Evolutionary conservation across 2,797 vertebrate genomes (phyloP), one percentile per base, ranked within the genome.

Genomic region (Rhadinocentrus ornatus): DNA sequence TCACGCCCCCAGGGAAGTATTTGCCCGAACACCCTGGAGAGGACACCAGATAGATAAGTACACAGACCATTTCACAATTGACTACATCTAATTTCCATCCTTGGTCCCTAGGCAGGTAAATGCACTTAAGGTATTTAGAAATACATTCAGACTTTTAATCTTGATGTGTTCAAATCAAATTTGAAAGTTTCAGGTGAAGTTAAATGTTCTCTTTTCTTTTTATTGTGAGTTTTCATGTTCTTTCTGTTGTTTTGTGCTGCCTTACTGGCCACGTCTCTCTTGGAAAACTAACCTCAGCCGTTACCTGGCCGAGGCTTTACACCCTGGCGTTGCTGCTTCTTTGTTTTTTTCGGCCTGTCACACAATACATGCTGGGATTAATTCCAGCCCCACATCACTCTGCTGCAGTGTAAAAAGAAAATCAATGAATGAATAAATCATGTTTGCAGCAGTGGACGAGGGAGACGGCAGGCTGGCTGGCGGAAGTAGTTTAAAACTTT

Each of bases 351-450:
- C 24, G 48, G 46, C 39, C 18, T 55, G 59, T 26, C 27, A 29
- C 57, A 62, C 68, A 50, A 53, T 50, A 60, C 55, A 63, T 52
- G 59, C 57, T 58, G 68, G 72, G 75, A 78, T 20, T 50, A 20
- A 55, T 57, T 69, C 39, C 62, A 54, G 26, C 60, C 32, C 55
- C 52, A 20, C 4, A 20, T 46, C 34, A 0, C 50, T 44, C n/a
- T 18, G 39, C 3, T 41, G 39, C 39, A 41, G 32, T 26, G 39
- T 31, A 44, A 39, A 53, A 70, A 76, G 18, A 71, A 71, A 83
- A 86, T 86, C 81, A 77, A 80, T 81, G 54, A 37, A 39, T 44
- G 59, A 75, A 64, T 71, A 57, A 66, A 74, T 70, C 29, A 60
- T 65, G 50, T 37, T 1, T 2, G 15, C 26, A 24, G 6, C 29